Percentiles rank a stretch among this genome's conserved stretches.
phyloP scores from a whole-genome alignment of 2,113 vertebrate species.

The Campylomormyrus tamandua region DNA sequence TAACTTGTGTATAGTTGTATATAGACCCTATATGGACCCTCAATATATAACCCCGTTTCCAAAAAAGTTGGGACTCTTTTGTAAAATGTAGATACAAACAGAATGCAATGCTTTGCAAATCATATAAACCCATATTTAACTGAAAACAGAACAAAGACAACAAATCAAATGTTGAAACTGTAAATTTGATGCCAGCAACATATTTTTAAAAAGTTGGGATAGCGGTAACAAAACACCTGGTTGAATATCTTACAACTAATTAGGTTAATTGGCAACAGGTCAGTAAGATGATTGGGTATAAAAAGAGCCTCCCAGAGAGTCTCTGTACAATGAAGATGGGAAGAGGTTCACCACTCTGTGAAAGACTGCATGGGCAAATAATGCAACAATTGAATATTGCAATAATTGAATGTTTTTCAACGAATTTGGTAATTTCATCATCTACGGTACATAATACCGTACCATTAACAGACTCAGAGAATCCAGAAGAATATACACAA shows the following conservation, averaged over 20 bases:
- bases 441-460: neutral
- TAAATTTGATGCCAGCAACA: too few species aligned
- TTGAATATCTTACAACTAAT: too few species aligned
- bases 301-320: too few species aligned
- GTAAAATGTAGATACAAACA: neutral
- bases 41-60: neutral
- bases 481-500: neutral
- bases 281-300: too few species aligned
- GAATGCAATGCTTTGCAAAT: neutral
- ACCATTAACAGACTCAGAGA: neutral
- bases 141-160: too few species aligned
- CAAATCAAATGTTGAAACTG: too few species aligned
- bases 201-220: too few species aligned
- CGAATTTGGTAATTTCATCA: neutral
- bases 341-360: too few species aligned
- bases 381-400: neutral
- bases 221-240: too few species aligned
- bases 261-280: too few species aligned
- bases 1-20: neutral
- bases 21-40: neutral
- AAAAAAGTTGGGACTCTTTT: neutral
- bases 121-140: neutral
- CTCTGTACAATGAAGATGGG: too few species aligned
- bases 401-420: neutral
- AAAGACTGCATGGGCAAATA: neutral